These are phyloP conservation scores for Brachyopa scutellaris DNA, from an alignment of 2,888 invertebrate species.

Conservation along the genomic window DNA sequence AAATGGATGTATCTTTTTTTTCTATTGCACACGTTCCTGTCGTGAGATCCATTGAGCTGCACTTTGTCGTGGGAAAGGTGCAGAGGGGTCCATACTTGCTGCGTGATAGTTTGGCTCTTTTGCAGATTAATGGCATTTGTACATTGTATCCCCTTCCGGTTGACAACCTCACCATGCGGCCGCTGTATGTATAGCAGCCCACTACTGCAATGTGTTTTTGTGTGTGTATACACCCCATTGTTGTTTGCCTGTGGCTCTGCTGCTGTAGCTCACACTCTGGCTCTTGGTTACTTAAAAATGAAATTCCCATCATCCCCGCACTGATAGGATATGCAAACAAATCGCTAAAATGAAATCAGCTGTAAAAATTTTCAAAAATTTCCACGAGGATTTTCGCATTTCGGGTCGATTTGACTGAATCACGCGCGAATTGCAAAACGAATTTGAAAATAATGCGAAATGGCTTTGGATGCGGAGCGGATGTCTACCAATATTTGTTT, in stretches of 20 bases:
- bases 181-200: background rate
- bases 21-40: constrained; percentile 71
- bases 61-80: constrained; percentile 58
- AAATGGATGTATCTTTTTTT: constrained; percentile 1
- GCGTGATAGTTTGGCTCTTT: constrained; percentile 81
- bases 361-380: constrained; percentile 82
- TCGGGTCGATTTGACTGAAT: constrained; percentile 74
- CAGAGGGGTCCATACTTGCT: constrained; percentile 73
- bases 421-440: constrained; percentile 67
- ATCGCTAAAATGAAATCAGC: constrained; percentile 80
- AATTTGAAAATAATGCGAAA: constrained; percentile 68
- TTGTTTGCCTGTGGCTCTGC: constrained; percentile 43
- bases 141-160: constrained; percentile 73
- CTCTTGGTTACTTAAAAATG: constrained; percentile 57
- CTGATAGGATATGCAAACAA: constrained; percentile 74
- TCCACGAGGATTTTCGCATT: constrained; percentile 82
- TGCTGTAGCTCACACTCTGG: constrained; percentile 7
- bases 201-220: constrained; percentile 4
- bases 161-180: constrained; percentile 54
- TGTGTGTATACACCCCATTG: constrained; percentile 42
- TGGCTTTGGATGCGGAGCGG: constrained; percentile 42
- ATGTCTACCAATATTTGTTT: too few relatives aligned
- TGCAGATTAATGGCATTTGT: constrained; percentile 81
- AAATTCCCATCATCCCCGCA: constrained; percentile 68
- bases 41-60: constrained; percentile 60